Conservation (phyloP, 2,888 invertebrate species). For the Drosophila barbarae region DNA sequence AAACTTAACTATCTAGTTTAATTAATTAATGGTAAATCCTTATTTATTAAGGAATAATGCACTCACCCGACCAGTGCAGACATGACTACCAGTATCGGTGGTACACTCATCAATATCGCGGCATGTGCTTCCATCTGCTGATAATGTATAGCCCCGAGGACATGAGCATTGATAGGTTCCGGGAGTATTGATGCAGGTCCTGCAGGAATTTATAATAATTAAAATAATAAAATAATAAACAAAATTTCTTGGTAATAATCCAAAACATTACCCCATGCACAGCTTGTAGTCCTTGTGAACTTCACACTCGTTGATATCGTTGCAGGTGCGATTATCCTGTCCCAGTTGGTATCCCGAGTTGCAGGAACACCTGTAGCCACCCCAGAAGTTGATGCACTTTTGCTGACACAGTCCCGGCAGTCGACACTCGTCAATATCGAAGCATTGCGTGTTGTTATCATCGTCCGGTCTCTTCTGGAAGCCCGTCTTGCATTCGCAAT, state of each 20-base stretch:
- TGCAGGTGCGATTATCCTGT: slow-evolving; percentile 82
- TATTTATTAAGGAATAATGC: background rate
- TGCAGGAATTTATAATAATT: background rate
- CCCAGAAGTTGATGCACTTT: slow-evolving; percentile 93
- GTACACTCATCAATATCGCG: slow-evolving; percentile 90
- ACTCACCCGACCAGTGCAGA: slow-evolving; percentile 81
- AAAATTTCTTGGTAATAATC: background rate
- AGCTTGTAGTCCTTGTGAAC: slow-evolving; percentile 86
- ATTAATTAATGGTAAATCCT: background rate
- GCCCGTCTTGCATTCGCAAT: slow-evolving; percentile 89
- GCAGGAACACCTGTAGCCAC: slow-evolving; percentile 93
- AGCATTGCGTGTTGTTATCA: slow-evolving; percentile 61
- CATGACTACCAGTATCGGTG: slow-evolving; percentile 62
- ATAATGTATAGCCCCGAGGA: slow-evolving; percentile 88
- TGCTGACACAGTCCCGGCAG: slow-evolving; percentile 87
- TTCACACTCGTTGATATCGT: slow-evolving; percentile 93
- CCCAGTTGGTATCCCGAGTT: slow-evolving; percentile 89
- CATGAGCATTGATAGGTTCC: slow-evolving; percentile 92
- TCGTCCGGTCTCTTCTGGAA: slow-evolving; percentile 82
- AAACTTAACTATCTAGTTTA: too few species aligned
- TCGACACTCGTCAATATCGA: slow-evolving; percentile 87
- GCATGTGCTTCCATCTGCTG: slow-evolving; percentile 88
- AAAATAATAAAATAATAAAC: too few species aligned
- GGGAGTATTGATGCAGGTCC: slow-evolving; percentile 89
- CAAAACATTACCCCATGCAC: slow-evolving; percentile 83